Evolutionary conservation across 2,113 vertebrate species (phyloP).

Genomic region (Vanacampus margaritifer): DNA sequence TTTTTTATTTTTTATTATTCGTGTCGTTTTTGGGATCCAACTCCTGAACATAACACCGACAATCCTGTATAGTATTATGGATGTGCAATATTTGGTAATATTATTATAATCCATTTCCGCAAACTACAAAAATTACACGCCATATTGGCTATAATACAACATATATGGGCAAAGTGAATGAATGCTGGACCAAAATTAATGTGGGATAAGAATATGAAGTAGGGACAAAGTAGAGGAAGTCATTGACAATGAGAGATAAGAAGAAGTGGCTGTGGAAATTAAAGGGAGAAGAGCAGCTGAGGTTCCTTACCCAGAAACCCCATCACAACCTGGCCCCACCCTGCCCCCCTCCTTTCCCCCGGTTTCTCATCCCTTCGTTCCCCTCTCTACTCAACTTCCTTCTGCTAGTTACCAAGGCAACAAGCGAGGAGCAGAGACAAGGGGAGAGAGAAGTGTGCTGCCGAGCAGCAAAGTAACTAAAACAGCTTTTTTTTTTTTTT

Average conservation of each 20-base stretch:
- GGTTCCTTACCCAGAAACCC: conserved; percentile 48
- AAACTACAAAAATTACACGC: background rate
- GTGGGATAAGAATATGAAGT: conserved; percentile 2
- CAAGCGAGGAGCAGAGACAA: conserved; percentile 62
- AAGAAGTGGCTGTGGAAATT: conserved; percentile 21
- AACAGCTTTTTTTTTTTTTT: conserved; percentile 26
- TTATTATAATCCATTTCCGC: background rate
- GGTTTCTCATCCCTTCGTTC: conserved; percentile 37
- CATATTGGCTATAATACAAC: too few relatives aligned
- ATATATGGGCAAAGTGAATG: background rate
- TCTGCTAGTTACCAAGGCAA: conserved; percentile 74
- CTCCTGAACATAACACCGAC: too few relatives aligned
- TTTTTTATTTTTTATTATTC: too few relatives aligned
- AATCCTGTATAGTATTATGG: background rate
- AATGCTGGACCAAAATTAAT: background rate
- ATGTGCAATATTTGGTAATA: too few relatives aligned
- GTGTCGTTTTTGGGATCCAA: too few relatives aligned
- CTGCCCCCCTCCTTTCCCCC: background rate
- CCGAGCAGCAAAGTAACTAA: conserved; percentile 40
- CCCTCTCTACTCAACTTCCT: conserved; percentile 53
- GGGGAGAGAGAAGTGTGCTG: conserved; percentile 39
- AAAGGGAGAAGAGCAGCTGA: conserved; percentile 17
- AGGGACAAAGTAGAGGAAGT: conserved; percentile 15
- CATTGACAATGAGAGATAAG: conserved; percentile 7
- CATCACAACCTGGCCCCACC: conserved; percentile 5